These are phyloP conservation scores for Andrena minutula DNA, from an alignment of 2,888 invertebrate genomes.

Conservation along the genomic window DNA sequence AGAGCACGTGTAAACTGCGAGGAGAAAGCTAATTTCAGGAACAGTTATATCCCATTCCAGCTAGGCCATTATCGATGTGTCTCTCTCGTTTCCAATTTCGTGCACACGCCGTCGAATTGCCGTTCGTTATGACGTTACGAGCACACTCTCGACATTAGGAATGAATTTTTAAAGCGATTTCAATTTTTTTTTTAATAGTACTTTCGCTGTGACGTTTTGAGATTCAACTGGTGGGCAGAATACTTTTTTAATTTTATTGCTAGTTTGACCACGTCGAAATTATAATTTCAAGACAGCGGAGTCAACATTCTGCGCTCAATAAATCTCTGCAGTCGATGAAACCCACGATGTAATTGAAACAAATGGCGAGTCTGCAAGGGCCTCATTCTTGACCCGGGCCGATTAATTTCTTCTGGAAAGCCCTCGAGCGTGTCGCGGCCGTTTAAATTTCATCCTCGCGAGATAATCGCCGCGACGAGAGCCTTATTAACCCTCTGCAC, in stretches of 20 bases:
- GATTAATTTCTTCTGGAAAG: slow-evolving; percentile 15
- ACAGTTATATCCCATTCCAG: slow-evolving; percentile 28
- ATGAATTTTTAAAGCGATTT: not conserved
- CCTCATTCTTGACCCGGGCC: slow-evolving; percentile 16
- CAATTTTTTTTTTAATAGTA: not conserved
- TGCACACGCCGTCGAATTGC: slow-evolving; percentile 4
- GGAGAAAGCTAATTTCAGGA: slow-evolving; percentile 40
- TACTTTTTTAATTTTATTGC: too few relatives aligned
- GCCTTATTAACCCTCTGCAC: not conserved
- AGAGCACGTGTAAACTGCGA: slow-evolving; percentile 22
- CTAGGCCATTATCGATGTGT: slow-evolving; percentile 17
- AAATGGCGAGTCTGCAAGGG: slow-evolving; percentile 10
- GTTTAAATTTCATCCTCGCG: not conserved
- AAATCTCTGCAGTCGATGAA: slow-evolving; percentile 3
- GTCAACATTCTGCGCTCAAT: not conserved
- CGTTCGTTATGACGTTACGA: slow-evolving; percentile 6
- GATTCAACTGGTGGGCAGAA: too few relatives aligned
- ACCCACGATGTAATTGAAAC: slow-evolving; percentile 19
- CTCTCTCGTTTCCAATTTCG: slow-evolving; percentile 32
- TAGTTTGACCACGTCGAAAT: not conserved
- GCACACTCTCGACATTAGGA: not conserved
- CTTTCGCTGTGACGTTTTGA: not conserved
- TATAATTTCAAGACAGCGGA: not conserved
- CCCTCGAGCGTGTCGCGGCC: not conserved
- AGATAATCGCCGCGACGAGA: not conserved